phyloP scores from a whole-genome alignment of 2,888 invertebrate genomes.

The Coenonympha glycerion region DNA sequence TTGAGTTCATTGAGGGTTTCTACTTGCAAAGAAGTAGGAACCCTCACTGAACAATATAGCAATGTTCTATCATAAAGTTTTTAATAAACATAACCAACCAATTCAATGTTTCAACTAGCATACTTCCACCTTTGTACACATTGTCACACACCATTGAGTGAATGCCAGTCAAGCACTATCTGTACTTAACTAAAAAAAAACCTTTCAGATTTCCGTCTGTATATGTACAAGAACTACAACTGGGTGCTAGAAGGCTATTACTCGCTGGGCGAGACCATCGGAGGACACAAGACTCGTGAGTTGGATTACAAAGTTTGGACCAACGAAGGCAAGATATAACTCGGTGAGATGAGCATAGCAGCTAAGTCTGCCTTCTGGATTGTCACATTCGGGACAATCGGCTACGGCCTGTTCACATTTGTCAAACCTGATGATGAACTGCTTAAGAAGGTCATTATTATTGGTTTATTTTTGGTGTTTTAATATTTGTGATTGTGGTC shows the following conservation, averaged over 20 bases:
- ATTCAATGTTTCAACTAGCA: too few relatives aligned
- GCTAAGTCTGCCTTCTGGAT: conserved; percentile 76
- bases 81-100: too few relatives aligned
- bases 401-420: conserved; percentile 76
- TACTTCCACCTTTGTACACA: too few relatives aligned
- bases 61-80: too few relatives aligned
- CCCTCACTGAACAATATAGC: too few relatives aligned
- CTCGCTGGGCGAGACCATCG: conserved; percentile 78
- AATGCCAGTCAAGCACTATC: too few relatives aligned
- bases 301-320: conserved; percentile 76
- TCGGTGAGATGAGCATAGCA: conserved; percentile 66
- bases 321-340: conserved; percentile 67
- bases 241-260: conserved; percentile 82
- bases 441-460: conserved; percentile 70
- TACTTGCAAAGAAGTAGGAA: too few relatives aligned
- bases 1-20: too few relatives aligned
- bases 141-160: too few relatives aligned
- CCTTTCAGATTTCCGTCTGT: conserved; percentile 81
- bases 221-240: conserved; percentile 80
- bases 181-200: too few relatives aligned
- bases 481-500: conserved; percentile 31
- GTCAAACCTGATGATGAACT: conserved; percentile 74
- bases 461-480: conserved; percentile 36
- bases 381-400: conserved; percentile 75
- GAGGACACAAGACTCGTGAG: conserved; percentile 69